Evolutionary conservation across 2,113 vertebrate species (phyloP).

Genomic region (Mohoua ochrocephala): DNA sequence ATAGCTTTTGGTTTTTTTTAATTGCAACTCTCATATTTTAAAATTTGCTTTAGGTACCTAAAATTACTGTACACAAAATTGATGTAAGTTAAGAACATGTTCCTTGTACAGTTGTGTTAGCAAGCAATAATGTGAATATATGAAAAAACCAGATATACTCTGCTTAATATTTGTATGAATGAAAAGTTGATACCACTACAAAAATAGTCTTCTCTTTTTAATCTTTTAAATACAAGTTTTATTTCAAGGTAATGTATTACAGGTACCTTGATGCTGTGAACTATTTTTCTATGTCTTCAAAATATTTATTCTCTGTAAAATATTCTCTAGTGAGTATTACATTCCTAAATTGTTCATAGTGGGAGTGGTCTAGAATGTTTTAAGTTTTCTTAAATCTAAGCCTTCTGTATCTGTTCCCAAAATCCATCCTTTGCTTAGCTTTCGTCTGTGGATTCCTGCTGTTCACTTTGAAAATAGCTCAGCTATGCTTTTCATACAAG

Average conservation of each 20-base stretch:
- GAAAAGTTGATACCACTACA: conserved; percentile 73
- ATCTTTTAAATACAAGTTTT: conserved; percentile 75
- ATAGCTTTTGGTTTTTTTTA: not conserved
- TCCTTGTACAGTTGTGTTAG: conserved; percentile 70
- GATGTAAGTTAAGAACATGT: conserved; percentile 61
- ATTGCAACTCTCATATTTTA: conserved; percentile 37
- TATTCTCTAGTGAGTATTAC: conserved; percentile 40
- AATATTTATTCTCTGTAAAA: conserved; percentile 66
- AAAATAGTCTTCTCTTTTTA: conserved; percentile 63
- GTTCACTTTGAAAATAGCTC: not conserved
- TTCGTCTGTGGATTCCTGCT: conserved; percentile 10
- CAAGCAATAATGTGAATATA: conserved; percentile 82
- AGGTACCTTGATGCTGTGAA: conserved; percentile 61
- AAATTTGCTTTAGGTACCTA: conserved; percentile 51
- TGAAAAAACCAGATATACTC: conserved; percentile 65
- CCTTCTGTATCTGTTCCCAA: conserved; percentile 40
- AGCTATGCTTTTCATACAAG: not conserved
- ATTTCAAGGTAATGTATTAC: conserved; percentile 66
- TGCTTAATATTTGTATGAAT: conserved; percentile 76
- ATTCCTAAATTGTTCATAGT: not conserved
- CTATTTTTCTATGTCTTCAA: conserved; percentile 70
- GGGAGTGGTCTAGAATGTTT: conserved; percentile 38
- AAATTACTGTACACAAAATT: conserved; percentile 52
- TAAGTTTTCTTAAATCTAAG: conserved; percentile 25
- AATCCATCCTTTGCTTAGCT: conserved; percentile 14